These are phyloP conservation scores for Galerucella pusilla DNA, from an alignment of 2,888 invertebrate species.

Conservation along the genomic window DNA sequence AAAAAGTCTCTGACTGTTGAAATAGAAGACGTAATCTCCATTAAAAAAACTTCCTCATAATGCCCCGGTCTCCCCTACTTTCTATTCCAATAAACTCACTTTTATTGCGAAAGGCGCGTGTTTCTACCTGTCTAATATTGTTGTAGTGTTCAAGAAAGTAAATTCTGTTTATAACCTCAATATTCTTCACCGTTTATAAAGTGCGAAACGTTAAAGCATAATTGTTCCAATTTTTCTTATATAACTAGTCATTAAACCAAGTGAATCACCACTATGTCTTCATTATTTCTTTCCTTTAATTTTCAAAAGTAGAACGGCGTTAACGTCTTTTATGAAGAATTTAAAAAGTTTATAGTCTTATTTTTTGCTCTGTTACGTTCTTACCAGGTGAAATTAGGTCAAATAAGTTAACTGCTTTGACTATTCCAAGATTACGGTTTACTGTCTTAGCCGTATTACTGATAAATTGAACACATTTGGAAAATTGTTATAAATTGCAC, in stretches of 20 bases:
- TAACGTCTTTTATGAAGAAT: slow-evolving; percentile 30
- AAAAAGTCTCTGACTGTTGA: no score
- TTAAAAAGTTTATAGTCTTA: slow-evolving; percentile 28
- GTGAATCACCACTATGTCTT: slow-evolving; percentile 24
- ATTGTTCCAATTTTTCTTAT: slow-evolving; percentile 7
- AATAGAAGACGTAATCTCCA: no score
- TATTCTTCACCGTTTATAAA: background rate
- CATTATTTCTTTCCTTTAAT: slow-evolving; percentile 21
- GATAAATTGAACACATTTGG: background rate
- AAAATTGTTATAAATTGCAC: no score
- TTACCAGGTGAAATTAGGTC: slow-evolving; percentile 23
- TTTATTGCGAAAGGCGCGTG: background rate
- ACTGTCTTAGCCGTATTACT: background rate
- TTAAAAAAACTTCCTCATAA: no score
- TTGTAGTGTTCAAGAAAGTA: background rate
- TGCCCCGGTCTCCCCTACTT: no score
- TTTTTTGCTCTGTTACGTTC: slow-evolving; percentile 9
- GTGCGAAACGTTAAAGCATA: background rate
- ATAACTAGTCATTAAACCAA: slow-evolving; percentile 18
- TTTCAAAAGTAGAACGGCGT: slow-evolving; percentile 26
- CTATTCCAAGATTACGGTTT: slow-evolving; percentile 17
- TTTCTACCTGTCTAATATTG: background rate
- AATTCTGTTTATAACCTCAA: background rate
- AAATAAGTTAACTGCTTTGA: slow-evolving; percentile 14
- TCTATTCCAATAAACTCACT: no score